These are phyloP conservation scores for Sebastes oblongus DNA, from an alignment of 2,797 vertebrate genomes.

Conservation along the genomic window DNA sequence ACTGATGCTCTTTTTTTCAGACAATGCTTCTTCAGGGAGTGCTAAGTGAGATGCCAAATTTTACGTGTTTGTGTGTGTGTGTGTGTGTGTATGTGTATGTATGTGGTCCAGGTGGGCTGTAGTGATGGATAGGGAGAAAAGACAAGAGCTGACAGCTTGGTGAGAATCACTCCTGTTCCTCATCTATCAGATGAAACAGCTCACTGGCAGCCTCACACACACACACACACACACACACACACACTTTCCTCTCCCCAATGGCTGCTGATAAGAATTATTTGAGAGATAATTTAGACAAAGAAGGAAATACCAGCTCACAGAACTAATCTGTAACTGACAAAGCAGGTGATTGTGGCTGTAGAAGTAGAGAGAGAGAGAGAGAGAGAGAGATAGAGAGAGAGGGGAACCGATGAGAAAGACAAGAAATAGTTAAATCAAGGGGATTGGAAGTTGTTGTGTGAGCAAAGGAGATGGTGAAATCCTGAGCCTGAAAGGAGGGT, in stretches of 20 bases:
- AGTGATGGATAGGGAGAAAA: conserved; percentile 56
- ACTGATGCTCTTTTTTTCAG: neutral
- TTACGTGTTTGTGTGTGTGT: conserved; percentile 6
- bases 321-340: neutral
- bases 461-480: conserved; percentile 26
- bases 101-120: conserved; percentile 43
- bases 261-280: conserved; percentile 6
- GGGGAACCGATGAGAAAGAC: neutral
- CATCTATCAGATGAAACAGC: conserved; percentile 61
- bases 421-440: neutral
- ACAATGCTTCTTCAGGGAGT: neutral
- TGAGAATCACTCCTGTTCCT: conserved; percentile 51
- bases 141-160: conserved; percentile 55
- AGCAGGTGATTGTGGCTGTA: neutral
- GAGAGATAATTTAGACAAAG: conserved; percentile 4
- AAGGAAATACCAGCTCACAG: neutral
- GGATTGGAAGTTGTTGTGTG: neutral
- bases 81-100: neutral
- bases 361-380: neutral
- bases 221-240: neutral
- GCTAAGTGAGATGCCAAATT: conserved; percentile 11
- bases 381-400: neutral
- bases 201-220: conserved; percentile 16
- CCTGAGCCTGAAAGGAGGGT: conserved; percentile 50
- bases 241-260: neutral